These are phyloP conservation scores for Conus ventricosus DNA, from an alignment of 1,140 invertebrate species.

Conservation along the genomic window DNA sequence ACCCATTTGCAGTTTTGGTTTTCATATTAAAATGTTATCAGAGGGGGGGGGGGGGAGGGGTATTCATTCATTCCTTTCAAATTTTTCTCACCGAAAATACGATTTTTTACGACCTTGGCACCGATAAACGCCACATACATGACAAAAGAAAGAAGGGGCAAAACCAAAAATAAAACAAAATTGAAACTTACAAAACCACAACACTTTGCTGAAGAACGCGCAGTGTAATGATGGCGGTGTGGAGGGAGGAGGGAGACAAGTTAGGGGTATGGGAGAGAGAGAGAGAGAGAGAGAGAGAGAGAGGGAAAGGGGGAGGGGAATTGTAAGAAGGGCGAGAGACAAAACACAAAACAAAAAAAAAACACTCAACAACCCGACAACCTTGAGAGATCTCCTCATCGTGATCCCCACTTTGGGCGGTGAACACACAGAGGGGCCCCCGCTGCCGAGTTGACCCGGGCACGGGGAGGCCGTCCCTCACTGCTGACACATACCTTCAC, in stretches of 20 bases:
- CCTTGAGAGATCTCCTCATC: no score
- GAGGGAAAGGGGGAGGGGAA: neutral
- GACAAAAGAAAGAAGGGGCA: neutral
- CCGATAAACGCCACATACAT: neutral
- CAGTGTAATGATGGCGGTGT: neutral
- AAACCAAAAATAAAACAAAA: neutral
- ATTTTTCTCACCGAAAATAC: neutral
- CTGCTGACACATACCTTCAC: no score
- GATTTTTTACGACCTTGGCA: neutral
- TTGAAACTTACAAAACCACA: no score
- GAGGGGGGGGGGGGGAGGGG: neutral
- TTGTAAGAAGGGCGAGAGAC: neutral
- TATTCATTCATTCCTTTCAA: no score
- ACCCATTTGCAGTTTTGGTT: no score
- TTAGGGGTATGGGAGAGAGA: neutral
- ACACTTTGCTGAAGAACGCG: no score
- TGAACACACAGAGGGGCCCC: no score
- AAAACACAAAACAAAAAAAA: neutral
- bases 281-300: neutral
- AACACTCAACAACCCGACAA: neutral
- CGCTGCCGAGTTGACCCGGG: no score
- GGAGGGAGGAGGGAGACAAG: neutral
- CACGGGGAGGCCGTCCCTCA: no score
- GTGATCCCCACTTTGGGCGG: no score
- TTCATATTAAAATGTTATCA: no score